Conservation (phyloP, 2,113 vertebrate species). For the Micronisus gabar region DNA sequence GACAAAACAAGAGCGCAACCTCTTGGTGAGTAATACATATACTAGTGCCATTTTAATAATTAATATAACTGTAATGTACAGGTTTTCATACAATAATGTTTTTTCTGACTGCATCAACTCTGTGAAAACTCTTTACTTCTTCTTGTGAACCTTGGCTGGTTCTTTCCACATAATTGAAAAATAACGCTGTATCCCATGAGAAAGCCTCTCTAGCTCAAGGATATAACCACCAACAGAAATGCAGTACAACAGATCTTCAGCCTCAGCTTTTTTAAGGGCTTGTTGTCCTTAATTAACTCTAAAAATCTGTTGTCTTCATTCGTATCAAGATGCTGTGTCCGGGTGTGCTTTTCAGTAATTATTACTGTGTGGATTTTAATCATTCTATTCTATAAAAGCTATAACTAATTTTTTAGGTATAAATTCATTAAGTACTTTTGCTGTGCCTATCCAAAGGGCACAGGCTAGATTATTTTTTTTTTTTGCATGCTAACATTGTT, state of each 20-base stretch:
- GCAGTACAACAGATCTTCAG: background rate
- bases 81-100: background rate
- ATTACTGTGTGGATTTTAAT: background rate
- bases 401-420: background rate
- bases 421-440: background rate
- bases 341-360: background rate
- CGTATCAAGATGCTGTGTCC: background rate
- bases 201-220: background rate
- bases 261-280: background rate
- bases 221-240: background rate
- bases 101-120: background rate
- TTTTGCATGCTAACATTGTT: background rate
- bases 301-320: background rate
- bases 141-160: background rate
- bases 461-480: background rate
- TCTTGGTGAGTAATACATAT: background rate
- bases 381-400: background rate
- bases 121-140: background rate
- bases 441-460: background rate
- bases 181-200: background rate
- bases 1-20: rapidly evolving
- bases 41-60: background rate
- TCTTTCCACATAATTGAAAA: background rate
- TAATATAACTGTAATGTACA: background rate
- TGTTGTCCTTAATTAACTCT: background rate